Evolutionary conservation across 2,797 vertebrate genomes (phyloP), one percentile per base, ranked within the genome.

Genomic region (Coluber constrictor): DNA sequence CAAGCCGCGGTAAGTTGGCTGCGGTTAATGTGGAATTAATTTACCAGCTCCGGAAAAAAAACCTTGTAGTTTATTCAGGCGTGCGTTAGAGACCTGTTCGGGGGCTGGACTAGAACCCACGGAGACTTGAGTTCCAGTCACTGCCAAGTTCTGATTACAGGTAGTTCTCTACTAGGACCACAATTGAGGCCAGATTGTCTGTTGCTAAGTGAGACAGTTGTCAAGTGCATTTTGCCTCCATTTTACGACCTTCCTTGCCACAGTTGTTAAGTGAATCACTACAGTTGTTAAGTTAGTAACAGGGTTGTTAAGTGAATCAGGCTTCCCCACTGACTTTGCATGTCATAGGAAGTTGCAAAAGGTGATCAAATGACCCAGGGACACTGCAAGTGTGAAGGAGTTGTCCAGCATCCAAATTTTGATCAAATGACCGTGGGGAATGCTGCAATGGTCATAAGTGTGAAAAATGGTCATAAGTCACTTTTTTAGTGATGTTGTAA

Each of bases 1-100:
- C 98, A 98, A 95, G 99, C 99, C 63, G 98, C 98, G 98, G 99
- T 99, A 98, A 96, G 96, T 92, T 86, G 51, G 18, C 8, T 51
- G 15, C 10, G 59, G 60, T 32, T 16, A n/a, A 66, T 32, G 63
- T 54, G 63, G 20, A 90, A n/a, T 25, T 12, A 37, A 13, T 29
- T n/a, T 16, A 13, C 59, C 11, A 5, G 0, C 29, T 13, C 27
- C 12, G 66, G 25, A 37, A 56, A 12, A 55, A 20, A 79, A 43
- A n/a, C n/a, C 20, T 27, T 47, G 25, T 11, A 5, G 27, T 25
- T 66, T n/a, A 1, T 23, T 23, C 54, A 37, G 18, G 29, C 51
- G 1, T 25, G 61, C 3, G 0, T 70, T 32, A 5, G 29, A 23
- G 16, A 15, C 18, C 89, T 29, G 13, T 13, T 43, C n/a, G 15